A percentile compares a stretch with the other conserved stretches of the same genome.
Evolutionary conservation across 1,140 invertebrate genomes (phyloP).

Genomic region (Chironomus striatipennis): DNA sequence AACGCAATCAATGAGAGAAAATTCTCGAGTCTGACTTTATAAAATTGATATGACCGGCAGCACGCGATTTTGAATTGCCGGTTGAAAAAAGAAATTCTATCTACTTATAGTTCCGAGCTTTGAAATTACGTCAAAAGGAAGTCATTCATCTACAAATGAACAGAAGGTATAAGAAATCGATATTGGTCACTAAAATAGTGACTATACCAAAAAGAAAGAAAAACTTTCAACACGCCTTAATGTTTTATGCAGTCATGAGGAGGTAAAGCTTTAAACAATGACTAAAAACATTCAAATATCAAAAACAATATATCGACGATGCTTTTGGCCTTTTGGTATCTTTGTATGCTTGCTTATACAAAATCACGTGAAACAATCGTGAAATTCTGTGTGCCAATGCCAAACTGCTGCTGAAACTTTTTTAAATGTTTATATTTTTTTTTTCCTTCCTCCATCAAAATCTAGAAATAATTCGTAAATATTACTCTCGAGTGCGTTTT

Average conservation of each 20-base stretch:
- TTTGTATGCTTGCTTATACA: not conserved
- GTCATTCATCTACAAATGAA: too few species aligned
- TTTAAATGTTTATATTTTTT: too few species aligned
- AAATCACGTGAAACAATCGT: constrained; percentile 2
- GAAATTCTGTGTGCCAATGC: not conserved
- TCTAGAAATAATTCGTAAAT: too few species aligned
- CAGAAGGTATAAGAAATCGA: too few species aligned
- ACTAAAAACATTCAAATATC: not conserved
- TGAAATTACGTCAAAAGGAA: too few species aligned
- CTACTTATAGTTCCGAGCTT: too few species aligned
- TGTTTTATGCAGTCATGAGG: not conserved
- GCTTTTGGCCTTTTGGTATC: not conserved
- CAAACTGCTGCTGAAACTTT: not conserved
- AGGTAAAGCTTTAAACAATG: not conserved
- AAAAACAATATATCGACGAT: not conserved
- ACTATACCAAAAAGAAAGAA: not conserved
- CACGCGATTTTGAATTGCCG: not conserved
- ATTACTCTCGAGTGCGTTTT: too few species aligned
- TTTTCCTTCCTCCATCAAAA: too few species aligned
- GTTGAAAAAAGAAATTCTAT: too few species aligned
- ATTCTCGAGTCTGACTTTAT: not conserved
- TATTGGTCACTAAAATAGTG: too few species aligned
- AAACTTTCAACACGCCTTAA: not conserved
- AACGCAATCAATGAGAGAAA: not conserved
- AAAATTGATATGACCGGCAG: not conserved